Evolutionary conservation across 2,797 vertebrate genomes (phyloP).

Genomic region (Cynodonichthys magdalenae): DNA sequence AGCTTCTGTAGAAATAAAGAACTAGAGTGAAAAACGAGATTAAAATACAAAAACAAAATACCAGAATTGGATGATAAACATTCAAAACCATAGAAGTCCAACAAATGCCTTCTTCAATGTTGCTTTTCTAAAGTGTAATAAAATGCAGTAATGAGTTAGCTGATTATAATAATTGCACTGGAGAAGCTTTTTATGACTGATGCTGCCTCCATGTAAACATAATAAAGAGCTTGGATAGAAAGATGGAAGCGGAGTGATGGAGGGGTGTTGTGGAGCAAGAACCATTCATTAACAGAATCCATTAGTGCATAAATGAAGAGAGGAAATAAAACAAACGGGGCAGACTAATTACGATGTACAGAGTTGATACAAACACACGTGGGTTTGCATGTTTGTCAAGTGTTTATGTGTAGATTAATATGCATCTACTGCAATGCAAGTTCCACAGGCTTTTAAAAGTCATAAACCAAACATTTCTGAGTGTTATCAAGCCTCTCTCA

Average conservation of each 20-base stretch:
- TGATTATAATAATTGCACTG: constrained; percentile 60
- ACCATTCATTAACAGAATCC: constrained; percentile 73
- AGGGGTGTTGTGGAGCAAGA: constrained; percentile 46
- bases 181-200: constrained; percentile 50
- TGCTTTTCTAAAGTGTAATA: constrained; percentile 41
- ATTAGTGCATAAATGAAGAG: constrained; percentile 71
- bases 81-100: constrained; percentile 28
- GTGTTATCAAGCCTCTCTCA: constrained; percentile 57
- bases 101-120: constrained; percentile 29
- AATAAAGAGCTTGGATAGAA: constrained; percentile 58
- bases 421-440: constrained; percentile 18
- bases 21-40: background rate
- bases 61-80: background rate
- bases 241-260: constrained; percentile 41
- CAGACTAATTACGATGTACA: constrained; percentile 50
- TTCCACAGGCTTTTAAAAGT: constrained; percentile 38
- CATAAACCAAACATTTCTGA: constrained; percentile 35
- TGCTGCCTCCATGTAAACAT: constrained; percentile 49
- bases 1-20: background rate
- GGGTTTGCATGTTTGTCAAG: constrained; percentile 31
- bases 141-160: constrained; percentile 55
- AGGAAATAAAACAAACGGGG: constrained; percentile 63
- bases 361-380: constrained; percentile 28
- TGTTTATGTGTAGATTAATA: constrained; percentile 35
- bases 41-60: constrained; percentile 6